phyloP scores from a whole-genome alignment of 2,113 vertebrate genomes.

The Maccullochella peelii region DNA sequence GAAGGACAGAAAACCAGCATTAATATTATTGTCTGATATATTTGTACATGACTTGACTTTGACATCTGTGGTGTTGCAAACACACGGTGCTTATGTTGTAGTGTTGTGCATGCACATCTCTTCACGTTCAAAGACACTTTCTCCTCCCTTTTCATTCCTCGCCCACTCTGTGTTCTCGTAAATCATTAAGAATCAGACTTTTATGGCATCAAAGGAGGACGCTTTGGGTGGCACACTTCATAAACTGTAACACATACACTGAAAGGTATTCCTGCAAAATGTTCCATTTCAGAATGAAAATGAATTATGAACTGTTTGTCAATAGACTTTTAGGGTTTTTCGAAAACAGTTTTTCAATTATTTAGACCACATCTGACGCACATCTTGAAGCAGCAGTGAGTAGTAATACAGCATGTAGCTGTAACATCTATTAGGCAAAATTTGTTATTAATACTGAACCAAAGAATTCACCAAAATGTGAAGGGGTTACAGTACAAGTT shows the following conservation, averaged over 20 bases:
- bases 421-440: background rate
- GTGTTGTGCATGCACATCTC: background rate
- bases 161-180: background rate
- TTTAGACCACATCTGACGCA: background rate
- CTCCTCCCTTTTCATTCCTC: constrained; percentile 6
- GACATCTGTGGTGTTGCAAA: background rate
- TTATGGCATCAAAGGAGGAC: background rate
- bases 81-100: background rate
- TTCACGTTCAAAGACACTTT: background rate
- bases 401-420: background rate
- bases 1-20: background rate
- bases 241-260: background rate
- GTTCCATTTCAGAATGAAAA: background rate
- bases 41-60: background rate
- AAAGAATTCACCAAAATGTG: background rate
- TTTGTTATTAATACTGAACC: background rate
- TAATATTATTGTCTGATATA: background rate
- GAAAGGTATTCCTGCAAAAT: background rate
- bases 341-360: background rate
- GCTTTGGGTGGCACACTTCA: background rate
- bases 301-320: background rate
- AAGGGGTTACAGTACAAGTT: background rate
- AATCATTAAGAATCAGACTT: constrained; percentile 23
- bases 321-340: background rate
- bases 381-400: background rate